Conservation (phyloP, 1,140 invertebrate species). For the Drosophila albomicans region DNA sequence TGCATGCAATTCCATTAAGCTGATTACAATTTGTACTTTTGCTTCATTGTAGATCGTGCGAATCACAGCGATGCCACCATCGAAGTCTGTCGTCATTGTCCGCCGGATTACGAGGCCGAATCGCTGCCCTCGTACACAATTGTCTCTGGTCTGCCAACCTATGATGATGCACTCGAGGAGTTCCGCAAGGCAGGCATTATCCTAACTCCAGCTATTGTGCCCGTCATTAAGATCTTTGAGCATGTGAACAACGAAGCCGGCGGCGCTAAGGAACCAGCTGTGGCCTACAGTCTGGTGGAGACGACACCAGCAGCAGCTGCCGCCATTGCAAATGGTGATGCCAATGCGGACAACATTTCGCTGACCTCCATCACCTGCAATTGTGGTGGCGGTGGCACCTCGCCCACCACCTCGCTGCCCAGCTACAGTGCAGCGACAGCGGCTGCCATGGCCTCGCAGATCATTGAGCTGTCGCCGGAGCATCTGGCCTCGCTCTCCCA, state of each 20-base stretch:
- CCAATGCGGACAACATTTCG: conserved; percentile 60
- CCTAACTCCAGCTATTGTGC: conserved; percentile 68
- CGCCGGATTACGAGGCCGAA: conserved; percentile 85
- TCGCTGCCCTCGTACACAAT: conserved; percentile 88
- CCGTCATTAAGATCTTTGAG: conserved; percentile 83
- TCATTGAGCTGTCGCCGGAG: conserved; percentile 79
- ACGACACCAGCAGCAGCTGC: conserved; percentile 47
- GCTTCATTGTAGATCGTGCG: conserved; percentile 77
- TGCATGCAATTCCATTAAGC: background rate
- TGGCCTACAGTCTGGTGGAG: conserved; percentile 70
- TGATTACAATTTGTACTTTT: background rate
- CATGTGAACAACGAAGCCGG: conserved; percentile 40
- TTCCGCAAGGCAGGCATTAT: conserved; percentile 84
- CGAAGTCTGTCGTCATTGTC: conserved; percentile 78
- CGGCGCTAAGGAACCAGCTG: conserved; percentile 57
- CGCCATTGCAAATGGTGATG: conserved; percentile 15
- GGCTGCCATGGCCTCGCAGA: conserved; percentile 58
- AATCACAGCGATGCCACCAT: conserved; percentile 74
- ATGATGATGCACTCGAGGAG: conserved; percentile 88
- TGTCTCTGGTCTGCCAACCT: conserved; percentile 87
- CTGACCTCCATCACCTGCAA: conserved; percentile 61
- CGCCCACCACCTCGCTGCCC: conserved; percentile 55
- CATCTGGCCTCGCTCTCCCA: conserved; percentile 78
- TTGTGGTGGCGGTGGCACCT: conserved; percentile 56
- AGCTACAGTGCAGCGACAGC: conserved; percentile 65